Conservation (phyloP, 1,140 invertebrate species). For the Drosophila nigromelanica region DNA sequence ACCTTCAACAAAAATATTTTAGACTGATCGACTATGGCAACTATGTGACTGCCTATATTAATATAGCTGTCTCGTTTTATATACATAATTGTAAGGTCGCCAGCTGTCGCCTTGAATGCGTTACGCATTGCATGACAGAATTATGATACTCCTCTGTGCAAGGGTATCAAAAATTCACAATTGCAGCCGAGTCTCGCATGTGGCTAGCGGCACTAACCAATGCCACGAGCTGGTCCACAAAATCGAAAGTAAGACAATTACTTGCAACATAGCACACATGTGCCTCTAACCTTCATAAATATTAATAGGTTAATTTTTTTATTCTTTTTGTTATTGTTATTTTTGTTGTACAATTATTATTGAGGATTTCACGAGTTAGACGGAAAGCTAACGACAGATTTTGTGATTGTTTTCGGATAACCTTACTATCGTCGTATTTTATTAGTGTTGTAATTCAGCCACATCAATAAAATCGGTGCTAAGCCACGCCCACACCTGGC, state of each 20-base stretch:
- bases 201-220: conserved; percentile 15
- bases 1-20: too few species aligned
- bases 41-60: too few species aligned
- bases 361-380: conserved; percentile 33
- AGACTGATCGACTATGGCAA: too few species aligned
- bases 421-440: conserved; percentile 17
- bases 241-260: conserved; percentile 67
- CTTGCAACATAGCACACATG: conserved; percentile 43
- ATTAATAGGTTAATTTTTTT: conserved; percentile 54
- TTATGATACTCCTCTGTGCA: not conserved
- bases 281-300: conserved; percentile 67
- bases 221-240: conserved; percentile 32
- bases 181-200: conserved; percentile 32
- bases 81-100: not conserved
- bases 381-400: conserved; percentile 16
- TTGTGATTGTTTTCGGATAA: conserved; percentile 33
- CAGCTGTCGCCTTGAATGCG: not conserved
- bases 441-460: not conserved
- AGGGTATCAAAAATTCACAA: not conserved
- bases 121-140: not conserved
- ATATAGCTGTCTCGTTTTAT: not conserved
- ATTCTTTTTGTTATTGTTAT: not conserved
- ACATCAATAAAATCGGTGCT: conserved; percentile 29
- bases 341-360: conserved; percentile 10
- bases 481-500: conserved; percentile 22